phyloP scores from a whole-genome alignment of 2,888 invertebrate genomes.

The Andrena minutula region DNA sequence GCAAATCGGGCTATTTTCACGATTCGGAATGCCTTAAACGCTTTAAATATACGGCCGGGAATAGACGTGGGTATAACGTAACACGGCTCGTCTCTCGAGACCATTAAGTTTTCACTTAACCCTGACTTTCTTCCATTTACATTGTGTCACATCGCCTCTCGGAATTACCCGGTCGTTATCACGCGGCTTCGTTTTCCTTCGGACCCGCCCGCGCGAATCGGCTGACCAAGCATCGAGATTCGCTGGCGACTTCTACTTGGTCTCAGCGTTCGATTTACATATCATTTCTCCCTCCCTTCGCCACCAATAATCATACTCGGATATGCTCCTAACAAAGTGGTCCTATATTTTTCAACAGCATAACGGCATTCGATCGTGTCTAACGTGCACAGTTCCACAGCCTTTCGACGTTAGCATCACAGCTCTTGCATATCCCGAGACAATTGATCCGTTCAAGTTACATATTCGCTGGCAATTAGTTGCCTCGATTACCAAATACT shows the following conservation, averaged over 20 bases:
- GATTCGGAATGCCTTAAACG: slow-evolving; percentile 82
- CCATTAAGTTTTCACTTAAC: slow-evolving; percentile 80
- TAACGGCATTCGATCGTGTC: too few relatives aligned
- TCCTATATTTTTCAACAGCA: too few relatives aligned
- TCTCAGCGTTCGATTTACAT: neutral
- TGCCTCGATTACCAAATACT: neutral
- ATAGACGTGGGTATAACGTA: slow-evolving; percentile 78
- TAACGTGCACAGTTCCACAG: too few relatives aligned
- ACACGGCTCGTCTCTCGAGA: slow-evolving; percentile 79
- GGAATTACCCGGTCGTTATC: slow-evolving; percentile 30
- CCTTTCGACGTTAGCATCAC: too few relatives aligned
- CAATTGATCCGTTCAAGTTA: too few relatives aligned
- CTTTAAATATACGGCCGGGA: slow-evolving; percentile 80
- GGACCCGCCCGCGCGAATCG: neutral
- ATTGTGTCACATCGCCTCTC: slow-evolving; percentile 35
- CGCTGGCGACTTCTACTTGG: neutral
- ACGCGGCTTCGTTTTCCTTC: neutral
- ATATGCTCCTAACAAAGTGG: too few relatives aligned
- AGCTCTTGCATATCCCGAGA: too few relatives aligned
- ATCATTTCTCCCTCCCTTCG: neutral
- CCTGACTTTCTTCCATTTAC: slow-evolving; percentile 50
- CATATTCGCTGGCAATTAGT: neutral
- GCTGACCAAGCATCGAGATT: neutral
- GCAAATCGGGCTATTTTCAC: slow-evolving; percentile 82
- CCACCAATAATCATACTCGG: too few relatives aligned